These are phyloP conservation scores for Antigone vipio DNA, from an alignment of 2,113 vertebrate genomes.

Conservation along the genomic window DNA sequence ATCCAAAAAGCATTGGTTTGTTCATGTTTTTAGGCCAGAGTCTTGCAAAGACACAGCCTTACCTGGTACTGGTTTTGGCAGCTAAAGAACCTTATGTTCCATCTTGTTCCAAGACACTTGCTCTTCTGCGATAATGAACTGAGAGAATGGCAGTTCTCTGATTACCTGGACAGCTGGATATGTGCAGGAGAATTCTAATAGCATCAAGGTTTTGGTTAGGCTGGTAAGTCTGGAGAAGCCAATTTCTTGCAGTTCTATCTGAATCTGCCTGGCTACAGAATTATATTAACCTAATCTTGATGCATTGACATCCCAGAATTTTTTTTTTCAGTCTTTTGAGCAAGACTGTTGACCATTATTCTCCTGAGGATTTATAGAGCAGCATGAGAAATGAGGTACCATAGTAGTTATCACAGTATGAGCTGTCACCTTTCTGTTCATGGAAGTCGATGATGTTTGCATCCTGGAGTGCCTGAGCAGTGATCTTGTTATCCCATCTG, in stretches of 20 bases:
- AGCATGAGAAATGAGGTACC: not conserved
- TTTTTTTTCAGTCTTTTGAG: not conserved
- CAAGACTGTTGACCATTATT: not conserved
- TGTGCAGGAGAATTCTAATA: not conserved
- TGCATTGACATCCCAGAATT: not conserved
- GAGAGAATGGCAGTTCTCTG: not conserved
- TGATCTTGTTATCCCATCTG: not conserved
- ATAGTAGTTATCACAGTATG: not conserved
- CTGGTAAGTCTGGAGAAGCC: not conserved
- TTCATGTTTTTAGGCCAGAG: not conserved
- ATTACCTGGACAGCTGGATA: not conserved
- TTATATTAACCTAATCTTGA: not conserved
- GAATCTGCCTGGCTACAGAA: not conserved
- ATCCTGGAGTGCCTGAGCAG: not conserved
- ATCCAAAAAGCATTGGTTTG: not conserved
- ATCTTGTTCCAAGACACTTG: not conserved
- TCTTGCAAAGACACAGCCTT: not conserved
- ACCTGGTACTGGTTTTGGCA: not conserved
- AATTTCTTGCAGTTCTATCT: not conserved
- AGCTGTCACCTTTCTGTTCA: slow-evolving; percentile 9
- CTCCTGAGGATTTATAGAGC: not conserved
- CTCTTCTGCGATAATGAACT: not conserved
- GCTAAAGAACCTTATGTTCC: not conserved
- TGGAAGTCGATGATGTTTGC: not conserved
- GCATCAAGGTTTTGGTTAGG: not conserved